Evolutionary conservation across 2,113 vertebrate genomes (phyloP).

Genomic region (Oreotragus oreotragus): DNA sequence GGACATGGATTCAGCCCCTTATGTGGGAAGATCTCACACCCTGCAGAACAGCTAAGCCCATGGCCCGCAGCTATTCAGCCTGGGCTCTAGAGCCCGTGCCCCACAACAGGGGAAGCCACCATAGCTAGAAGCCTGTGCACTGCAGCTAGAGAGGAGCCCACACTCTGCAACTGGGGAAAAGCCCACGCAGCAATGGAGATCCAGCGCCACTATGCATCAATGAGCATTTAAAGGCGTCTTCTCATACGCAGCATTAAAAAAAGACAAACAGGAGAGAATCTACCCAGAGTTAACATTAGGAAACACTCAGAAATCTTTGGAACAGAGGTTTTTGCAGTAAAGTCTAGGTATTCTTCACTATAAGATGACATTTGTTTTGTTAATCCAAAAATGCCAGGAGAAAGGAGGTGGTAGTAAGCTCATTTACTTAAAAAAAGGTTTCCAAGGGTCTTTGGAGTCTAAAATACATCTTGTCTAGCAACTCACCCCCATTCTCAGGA

Average conservation of each 20-base stretch:
- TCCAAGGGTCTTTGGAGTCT: background rate
- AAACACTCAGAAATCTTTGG: background rate
- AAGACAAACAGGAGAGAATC: background rate
- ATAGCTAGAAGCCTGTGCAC: background rate
- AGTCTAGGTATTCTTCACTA: background rate
- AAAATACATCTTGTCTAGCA: background rate
- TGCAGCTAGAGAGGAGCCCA: background rate
- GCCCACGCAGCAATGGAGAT: background rate
- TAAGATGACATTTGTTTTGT: background rate
- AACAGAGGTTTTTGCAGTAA: background rate
- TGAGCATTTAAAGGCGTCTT: background rate
- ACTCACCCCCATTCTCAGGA: background rate
- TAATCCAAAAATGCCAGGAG: background rate
- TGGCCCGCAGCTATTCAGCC: background rate
- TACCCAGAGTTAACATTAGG: background rate
- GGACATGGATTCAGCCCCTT: background rate
- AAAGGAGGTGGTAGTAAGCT: background rate
- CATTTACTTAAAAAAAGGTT: background rate
- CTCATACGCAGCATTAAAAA: background rate
- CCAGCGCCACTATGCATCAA: background rate
- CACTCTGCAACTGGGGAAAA: background rate
- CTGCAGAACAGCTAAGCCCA: background rate
- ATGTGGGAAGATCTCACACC: background rate
- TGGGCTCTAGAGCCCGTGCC: background rate
- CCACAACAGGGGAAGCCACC: background rate